A percentile compares a stretch with the other conserved stretches of the same genome.
These are phyloP conservation scores for Leptestheria dahalacensis DNA, from an alignment of 1,140 invertebrate genomes.

Conservation along the genomic window DNA sequence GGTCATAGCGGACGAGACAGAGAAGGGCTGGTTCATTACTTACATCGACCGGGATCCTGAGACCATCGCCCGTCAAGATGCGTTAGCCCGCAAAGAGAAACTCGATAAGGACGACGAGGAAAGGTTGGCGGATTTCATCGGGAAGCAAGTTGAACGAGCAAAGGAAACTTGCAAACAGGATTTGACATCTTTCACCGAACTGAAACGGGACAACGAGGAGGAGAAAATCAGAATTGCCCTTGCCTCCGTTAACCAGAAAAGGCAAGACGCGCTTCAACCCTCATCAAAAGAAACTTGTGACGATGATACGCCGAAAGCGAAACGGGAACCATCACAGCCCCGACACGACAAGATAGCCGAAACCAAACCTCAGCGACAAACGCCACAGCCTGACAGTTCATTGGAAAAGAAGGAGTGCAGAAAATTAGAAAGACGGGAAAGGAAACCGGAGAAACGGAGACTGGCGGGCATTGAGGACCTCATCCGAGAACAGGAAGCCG, in stretches of 20 bases:
- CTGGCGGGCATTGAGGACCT: constrained; percentile 65
- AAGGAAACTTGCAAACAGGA: constrained; percentile 23
- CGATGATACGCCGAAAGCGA: no score
- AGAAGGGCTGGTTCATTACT: constrained; percentile 95
- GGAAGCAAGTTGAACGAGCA: constrained; percentile 42
- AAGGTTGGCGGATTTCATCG: constrained; percentile 65
- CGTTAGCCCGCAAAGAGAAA: constrained; percentile 70
- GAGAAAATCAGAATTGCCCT: constrained; percentile 42
- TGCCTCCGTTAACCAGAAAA: constrained; percentile 27
- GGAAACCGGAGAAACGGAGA: constrained; percentile 32
- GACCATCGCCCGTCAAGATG: constrained; percentile 62
- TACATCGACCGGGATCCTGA: constrained; percentile 91
- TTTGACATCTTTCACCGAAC: constrained; percentile 48
- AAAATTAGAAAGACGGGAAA: constrained; percentile 18
- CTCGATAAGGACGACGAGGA: constrained; percentile 92
- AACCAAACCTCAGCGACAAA: no score
- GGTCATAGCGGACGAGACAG: constrained; percentile 90
- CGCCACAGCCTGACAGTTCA: no score
- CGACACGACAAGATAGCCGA: constrained; percentile 20
- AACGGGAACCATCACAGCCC: not conserved
- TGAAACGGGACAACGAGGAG: constrained; percentile 53
- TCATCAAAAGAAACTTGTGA: no score
- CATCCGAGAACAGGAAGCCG: constrained; percentile 56
- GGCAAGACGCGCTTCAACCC: no score
- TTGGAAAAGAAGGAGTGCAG: constrained; percentile 13